A percentile compares a stretch with the other conserved stretches of the same genome.
These are phyloP conservation scores for Palythoa grandis DNA, from an alignment of 92 coral and sea anemone genomes.

Conservation along the genomic window DNA sequence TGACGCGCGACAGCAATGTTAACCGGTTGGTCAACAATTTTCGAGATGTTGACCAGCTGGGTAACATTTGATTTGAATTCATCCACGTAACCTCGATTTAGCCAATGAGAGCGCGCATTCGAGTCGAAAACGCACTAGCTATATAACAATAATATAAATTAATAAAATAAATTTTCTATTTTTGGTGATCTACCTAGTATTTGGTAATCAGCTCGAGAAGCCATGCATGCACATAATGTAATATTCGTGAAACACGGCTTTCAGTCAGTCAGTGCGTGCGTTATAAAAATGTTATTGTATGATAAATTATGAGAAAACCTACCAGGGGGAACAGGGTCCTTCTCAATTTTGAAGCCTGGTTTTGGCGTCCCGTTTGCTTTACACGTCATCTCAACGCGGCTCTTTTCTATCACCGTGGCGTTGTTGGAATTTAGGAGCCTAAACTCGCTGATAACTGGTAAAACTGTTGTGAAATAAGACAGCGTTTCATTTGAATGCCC, in stretches of 20 bases:
- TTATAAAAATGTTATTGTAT: no score
- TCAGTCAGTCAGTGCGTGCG: no score
- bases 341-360: constrained; percentile 59
- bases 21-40: no score
- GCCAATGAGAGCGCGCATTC: no score
- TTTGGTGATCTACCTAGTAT: background rate
- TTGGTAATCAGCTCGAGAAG: background rate
- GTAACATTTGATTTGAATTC: no score
- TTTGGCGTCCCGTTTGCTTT: constrained; percentile 65
- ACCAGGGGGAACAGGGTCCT: constrained; percentile 70
- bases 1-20: no score
- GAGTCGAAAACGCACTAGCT: no score
- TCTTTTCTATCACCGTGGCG: constrained; percentile 52
- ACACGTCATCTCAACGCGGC: constrained; percentile 64
- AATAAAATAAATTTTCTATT: background rate
- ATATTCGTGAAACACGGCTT: no score
- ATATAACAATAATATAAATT: no score
- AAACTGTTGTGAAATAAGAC: constrained; percentile 34
- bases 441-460: constrained; percentile 60
- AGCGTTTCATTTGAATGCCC: background rate
- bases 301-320: background rate
- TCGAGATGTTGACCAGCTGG: no score
- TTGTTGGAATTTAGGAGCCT: constrained; percentile 56
- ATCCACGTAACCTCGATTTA: no score
- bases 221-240: no score